Base-by-base conservation (phyloP, 2,888 invertebrate species). In the Axea sp. region DNA sequence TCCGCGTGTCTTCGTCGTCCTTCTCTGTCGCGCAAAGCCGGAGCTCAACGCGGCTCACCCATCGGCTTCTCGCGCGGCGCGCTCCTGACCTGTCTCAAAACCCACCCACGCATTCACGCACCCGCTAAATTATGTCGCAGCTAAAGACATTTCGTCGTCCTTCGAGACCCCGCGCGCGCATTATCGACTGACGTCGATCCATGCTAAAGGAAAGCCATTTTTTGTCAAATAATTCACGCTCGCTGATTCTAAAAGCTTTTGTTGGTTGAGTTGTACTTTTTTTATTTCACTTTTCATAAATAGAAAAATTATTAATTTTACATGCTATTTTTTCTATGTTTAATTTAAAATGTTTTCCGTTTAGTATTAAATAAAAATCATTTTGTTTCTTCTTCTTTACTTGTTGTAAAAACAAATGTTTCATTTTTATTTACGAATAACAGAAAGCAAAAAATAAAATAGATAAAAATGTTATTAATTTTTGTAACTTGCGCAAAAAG, bases 61-160 rank as follows among this genome's bases (percentile, higher is more conserved):
- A 60, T 71, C 68, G 43, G 69, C 57, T 49, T 53, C 15, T 2
- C 49, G 37, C 43, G 51, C 45, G 65, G 15, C 67, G 72, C 78
- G 81, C 84, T 82, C 84, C 85, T 86, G 86, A 87, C 86, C 86
- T 86, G 84, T 83, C 84, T 81, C 85, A 86, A 86, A 86, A 85
- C 65, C 75, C 80, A 74, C 80, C 82, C 82, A 83, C 84, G 81
- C 83, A 78, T 75, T 77, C 75, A 76, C 75, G 77, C 78, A 80
- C 75, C 49, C 45, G 47, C 59, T 43, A 33, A 68, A 76, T 60
- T 72, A 73, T 67, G 75, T 71, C 75, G 71, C 53, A 41, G 67
- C 69, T 65, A 64, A 67, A 69, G 64, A 74, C 62, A 65, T 74
- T 74, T 69, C 64, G 59, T 51, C 65, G 59, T 60, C 62, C 71